These are phyloP conservation scores for Ceratina japonica DNA, from an alignment of 1,140 invertebrate genomes.

Conservation along the genomic window DNA sequence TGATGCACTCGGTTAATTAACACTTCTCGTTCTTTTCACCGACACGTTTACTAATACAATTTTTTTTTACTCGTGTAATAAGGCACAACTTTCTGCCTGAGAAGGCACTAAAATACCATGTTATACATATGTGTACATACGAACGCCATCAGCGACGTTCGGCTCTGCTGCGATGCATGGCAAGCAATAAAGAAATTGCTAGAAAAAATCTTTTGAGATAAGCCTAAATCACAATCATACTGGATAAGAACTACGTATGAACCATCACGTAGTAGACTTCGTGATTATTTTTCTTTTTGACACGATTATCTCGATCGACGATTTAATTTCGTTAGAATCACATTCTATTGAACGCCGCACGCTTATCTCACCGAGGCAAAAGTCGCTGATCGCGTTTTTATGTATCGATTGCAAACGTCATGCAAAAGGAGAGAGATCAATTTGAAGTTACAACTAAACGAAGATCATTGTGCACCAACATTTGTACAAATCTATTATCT, in stretches of 20 bases:
- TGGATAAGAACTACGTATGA: no score
- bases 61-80: constrained; percentile 53
- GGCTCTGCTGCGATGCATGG: constrained; percentile 51
- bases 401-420: not conserved
- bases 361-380: no score
- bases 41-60: no score
- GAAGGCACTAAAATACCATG: constrained; percentile 63
- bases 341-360: no score
- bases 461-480: constrained; percentile 60
- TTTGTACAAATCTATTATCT: constrained; percentile 52
- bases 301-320: no score
- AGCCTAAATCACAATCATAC: no score
- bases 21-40: not conserved
- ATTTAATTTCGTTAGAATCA: no score
- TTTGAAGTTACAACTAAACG: constrained; percentile 56
- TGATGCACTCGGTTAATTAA: constrained; percentile 12
- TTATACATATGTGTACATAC: constrained; percentile 52
- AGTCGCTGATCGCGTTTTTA: no score
- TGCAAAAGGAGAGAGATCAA: constrained; percentile 61
- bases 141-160: not conserved
- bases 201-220: no score
- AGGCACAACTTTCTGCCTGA: constrained; percentile 62
- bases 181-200: constrained; percentile 21
- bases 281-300: no score
- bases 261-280: no score